phyloP scores from a whole-genome alignment of 1,140 invertebrate genomes.

The Drosophila littoralis region DNA sequence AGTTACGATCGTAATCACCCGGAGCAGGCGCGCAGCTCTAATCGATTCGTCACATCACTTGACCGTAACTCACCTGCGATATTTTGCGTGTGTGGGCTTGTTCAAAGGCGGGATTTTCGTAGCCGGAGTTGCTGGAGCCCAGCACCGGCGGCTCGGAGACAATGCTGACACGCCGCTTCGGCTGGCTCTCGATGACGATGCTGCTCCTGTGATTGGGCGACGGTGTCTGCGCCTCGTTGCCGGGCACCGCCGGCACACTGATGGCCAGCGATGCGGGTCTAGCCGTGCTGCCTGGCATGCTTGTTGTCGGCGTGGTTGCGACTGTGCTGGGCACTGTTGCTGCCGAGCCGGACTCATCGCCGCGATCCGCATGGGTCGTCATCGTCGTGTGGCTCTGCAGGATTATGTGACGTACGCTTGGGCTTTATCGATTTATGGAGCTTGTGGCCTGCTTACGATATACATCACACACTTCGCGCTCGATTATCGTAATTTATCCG shows the following conservation, averaged over 20 bases:
- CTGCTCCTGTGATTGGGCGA: conserved; percentile 61
- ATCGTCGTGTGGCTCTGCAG: conserved; percentile 56
- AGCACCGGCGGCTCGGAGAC: conserved; percentile 64
- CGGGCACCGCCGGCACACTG: conserved; percentile 26
- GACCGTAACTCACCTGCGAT: conserved; percentile 72
- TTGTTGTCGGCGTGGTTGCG: background rate
- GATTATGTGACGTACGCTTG: background rate
- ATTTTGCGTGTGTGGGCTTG: conserved; percentile 76
- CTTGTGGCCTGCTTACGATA: conserved; percentile 17
- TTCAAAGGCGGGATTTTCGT: conserved; percentile 82
- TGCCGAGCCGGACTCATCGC: conserved; percentile 29
- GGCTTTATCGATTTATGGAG: background rate
- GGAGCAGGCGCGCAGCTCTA: background rate
- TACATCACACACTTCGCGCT: conserved; percentile 15
- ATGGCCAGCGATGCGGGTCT: conserved; percentile 38
- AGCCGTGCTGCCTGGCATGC: background rate
- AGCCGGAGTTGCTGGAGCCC: conserved; percentile 46
- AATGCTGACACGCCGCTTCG: conserved; percentile 82
- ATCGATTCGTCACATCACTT: background rate
- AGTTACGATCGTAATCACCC: conserved; percentile 50
- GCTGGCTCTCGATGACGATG: conserved; percentile 76
- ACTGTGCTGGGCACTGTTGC: background rate
- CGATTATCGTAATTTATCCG: conserved; percentile 1
- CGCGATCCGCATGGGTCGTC: conserved; percentile 51
- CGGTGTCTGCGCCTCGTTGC: conserved; percentile 1